Conservation (phyloP, 1,140 invertebrate genomes). For the Elysia chlorotica region DNA sequence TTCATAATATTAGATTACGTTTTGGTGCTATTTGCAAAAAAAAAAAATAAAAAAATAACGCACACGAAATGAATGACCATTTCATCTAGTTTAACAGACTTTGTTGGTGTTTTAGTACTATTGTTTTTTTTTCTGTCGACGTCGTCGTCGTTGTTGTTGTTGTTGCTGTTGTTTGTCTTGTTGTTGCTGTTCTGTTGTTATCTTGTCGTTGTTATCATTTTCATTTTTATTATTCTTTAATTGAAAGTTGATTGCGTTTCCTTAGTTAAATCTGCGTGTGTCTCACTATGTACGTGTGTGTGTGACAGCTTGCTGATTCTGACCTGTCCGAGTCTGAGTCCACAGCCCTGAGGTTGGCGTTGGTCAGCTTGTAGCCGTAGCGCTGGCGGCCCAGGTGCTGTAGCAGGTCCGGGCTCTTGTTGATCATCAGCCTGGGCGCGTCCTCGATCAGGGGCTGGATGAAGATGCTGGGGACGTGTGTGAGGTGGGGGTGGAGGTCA, state of each 20-base stretch:
- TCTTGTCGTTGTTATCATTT: too few species aligned
- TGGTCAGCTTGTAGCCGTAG: constrained; percentile 54
- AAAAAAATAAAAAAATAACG: too few species aligned
- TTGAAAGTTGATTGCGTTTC: background rate
- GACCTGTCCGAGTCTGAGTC: constrained; percentile 42
- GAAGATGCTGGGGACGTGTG: constrained; percentile 50
- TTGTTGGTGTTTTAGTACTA: too few species aligned
- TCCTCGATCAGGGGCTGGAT: constrained; percentile 50
- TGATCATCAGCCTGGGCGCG: constrained; percentile 49
- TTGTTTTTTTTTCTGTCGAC: too few species aligned
- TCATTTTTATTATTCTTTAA: background rate
- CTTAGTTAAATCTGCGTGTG: background rate
- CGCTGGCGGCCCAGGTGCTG: constrained; percentile 47
- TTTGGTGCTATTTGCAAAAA: too few species aligned
- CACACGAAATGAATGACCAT: too few species aligned
- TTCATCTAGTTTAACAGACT: too few species aligned
- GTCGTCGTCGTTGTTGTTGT: too few species aligned
- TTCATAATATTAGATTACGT: too few species aligned
- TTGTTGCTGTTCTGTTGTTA: too few species aligned
- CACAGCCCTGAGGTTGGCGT: constrained; percentile 44
- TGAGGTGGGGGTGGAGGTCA: too few species aligned
- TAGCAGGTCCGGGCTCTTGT: constrained; percentile 47
- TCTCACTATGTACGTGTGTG: background rate
- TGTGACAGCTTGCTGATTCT: background rate
- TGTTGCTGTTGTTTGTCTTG: too few species aligned